Conservation (phyloP, 2,888 invertebrate species). For the Cylindroiulus punctatus region DNA sequence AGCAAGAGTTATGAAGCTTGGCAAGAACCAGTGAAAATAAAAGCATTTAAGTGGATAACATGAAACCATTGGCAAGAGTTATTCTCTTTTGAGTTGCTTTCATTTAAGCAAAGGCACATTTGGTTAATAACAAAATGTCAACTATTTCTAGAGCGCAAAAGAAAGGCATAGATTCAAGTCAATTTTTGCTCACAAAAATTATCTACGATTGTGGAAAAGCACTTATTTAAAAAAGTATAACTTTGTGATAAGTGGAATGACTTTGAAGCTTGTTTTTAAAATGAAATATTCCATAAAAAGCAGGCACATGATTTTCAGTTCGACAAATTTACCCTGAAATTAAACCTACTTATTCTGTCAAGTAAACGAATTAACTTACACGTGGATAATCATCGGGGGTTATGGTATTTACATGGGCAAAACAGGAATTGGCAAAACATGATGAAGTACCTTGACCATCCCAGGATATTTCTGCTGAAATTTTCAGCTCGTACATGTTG, state of each 20-base stretch:
- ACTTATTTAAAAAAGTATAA: background rate
- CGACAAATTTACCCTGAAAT: background rate
- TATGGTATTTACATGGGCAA: background rate
- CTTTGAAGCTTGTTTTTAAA: background rate
- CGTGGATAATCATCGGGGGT: background rate
- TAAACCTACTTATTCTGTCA: background rate
- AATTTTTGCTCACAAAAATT: background rate
- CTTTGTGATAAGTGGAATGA: background rate
- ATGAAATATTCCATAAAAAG: background rate
- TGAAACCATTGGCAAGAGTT: background rate
- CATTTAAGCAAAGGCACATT: background rate
- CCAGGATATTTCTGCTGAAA: background rate
- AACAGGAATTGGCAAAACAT: background rate
- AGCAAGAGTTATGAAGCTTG: background rate
- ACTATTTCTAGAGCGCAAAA: background rate
- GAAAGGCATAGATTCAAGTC: background rate
- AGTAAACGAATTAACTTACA: background rate
- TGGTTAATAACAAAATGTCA: background rate
- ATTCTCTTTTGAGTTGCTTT: background rate
- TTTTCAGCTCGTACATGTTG: background rate
- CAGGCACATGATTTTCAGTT: slow-evolving; percentile 22
- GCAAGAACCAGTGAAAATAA: background rate
- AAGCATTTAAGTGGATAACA: background rate
- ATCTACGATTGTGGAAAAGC: background rate
- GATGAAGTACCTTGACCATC: background rate